These are phyloP conservation scores for Lottia scabra DNA, from an alignment of 2,888 invertebrate species.

Conservation along the genomic window DNA sequence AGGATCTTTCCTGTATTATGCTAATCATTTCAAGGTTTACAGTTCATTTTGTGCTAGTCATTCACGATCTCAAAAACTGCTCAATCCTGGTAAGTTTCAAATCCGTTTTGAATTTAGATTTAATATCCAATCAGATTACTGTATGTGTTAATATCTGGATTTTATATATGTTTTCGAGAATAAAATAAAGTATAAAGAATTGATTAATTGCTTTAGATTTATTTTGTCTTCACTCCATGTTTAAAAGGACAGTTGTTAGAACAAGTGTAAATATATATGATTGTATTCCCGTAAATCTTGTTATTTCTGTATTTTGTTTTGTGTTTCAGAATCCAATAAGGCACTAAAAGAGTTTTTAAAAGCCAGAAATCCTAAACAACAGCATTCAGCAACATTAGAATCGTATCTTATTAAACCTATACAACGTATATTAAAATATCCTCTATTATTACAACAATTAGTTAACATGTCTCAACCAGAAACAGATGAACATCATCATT, in stretches of 20 bases:
- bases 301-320: not conserved
- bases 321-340: slow-evolving; percentile 86
- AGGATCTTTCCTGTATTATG: slow-evolving; percentile 96
- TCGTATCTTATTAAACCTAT: slow-evolving; percentile 99
- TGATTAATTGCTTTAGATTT: no score
- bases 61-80: slow-evolving; percentile 97
- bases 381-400: slow-evolving; percentile 96
- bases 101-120: no score
- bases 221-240: no score
- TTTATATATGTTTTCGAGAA: no score
- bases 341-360: slow-evolving; percentile 94
- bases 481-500: slow-evolving; percentile 93
- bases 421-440: slow-evolving; percentile 97
- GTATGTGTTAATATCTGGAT: no score
- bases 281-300: no score
- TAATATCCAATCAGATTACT: no score
- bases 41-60: slow-evolving; percentile 99
- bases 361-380: slow-evolving; percentile 94
- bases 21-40: slow-evolving; percentile 98
- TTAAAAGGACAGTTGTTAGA: no score
- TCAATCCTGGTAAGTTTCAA: slow-evolving; percentile 97
- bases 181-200: no score
- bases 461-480: slow-evolving; percentile 92
- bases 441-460: slow-evolving; percentile 92
- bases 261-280: no score